Conservation (phyloP, 92 coral and sea anemone genomes). For the Heliopora coerulea region DNA sequence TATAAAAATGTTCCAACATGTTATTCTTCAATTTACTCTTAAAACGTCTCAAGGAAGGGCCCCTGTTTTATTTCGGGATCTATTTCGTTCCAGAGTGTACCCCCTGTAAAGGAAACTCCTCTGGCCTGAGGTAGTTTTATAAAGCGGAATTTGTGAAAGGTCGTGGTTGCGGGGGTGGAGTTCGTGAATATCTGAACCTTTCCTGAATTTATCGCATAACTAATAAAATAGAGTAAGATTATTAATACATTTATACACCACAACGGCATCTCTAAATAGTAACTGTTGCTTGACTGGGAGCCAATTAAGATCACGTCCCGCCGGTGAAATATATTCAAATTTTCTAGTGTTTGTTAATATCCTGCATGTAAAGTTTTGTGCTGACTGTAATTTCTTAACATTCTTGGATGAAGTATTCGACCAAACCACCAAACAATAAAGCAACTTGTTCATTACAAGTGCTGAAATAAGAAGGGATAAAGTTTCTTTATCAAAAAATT, state of each 20-base stretch:
- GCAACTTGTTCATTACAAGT: slow-evolving; percentile 27
- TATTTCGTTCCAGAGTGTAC: slow-evolving; percentile 34
- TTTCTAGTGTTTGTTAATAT: slow-evolving; percentile 44
- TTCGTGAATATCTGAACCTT: slow-evolving; percentile 27
- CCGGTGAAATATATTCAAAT: slow-evolving; percentile 39
- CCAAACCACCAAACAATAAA: slow-evolving; percentile 39
- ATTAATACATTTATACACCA: slow-evolving; percentile 39
- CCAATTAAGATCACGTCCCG: slow-evolving; percentile 47
- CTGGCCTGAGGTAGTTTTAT: slow-evolving; percentile 37
- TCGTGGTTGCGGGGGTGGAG: slow-evolving; percentile 32
- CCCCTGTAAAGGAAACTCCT: slow-evolving; percentile 31
- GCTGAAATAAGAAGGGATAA: slow-evolving; percentile 23
- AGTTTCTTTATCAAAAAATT: slow-evolving; percentile 17
- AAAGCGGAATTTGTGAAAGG: slow-evolving; percentile 31
- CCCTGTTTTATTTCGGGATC: slow-evolving; percentile 19
- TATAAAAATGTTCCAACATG: slow-evolving; percentile 8
- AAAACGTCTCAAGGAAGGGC: slow-evolving; percentile 6
- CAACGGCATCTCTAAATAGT: slow-evolving; percentile 37
- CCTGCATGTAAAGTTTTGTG: slow-evolving; percentile 44
- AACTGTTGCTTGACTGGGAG: slow-evolving; percentile 44
- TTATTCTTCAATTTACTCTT: slow-evolving; percentile 16
- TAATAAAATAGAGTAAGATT: slow-evolving; percentile 34
- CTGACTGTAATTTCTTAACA: slow-evolving; percentile 36
- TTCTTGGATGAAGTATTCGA: slow-evolving; percentile 23
- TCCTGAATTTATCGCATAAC: slow-evolving; percentile 19